phyloP scores from a whole-genome alignment of 2,797 vertebrate genomes.

The Myotis daubentonii region DNA sequence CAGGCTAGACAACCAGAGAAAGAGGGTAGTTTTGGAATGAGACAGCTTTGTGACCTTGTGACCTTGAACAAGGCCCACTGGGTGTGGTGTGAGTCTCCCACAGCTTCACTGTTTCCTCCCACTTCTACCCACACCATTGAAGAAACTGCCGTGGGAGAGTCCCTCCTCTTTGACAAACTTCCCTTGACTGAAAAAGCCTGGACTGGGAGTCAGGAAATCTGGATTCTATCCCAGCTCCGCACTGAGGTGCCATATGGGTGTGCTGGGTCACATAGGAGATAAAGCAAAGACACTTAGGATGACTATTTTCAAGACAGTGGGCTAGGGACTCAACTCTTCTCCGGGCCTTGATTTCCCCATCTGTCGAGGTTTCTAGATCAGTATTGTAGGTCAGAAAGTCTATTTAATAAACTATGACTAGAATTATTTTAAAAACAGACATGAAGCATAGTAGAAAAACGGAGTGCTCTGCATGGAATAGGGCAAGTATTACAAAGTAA shows the following conservation, averaged over 20 bases:
- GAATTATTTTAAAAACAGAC: not conserved
- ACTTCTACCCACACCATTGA: not conserved
- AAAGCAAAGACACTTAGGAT: not conserved
- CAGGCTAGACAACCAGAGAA: not conserved
- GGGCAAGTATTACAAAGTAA: not conserved
- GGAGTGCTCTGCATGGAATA: not conserved
- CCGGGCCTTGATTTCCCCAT: not conserved
- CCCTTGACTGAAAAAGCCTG: constrained; percentile 26
- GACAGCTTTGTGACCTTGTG: not conserved
- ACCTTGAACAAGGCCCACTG: not conserved
- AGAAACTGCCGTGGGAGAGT: not conserved
- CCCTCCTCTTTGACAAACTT: not conserved
- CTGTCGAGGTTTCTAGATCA: not conserved
- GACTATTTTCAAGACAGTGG: not conserved
- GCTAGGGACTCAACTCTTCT: not conserved
- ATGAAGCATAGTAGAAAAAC: not conserved
- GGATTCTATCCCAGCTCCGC: not conserved
- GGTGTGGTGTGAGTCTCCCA: not conserved
- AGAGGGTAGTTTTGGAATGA: not conserved
- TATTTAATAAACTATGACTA: not conserved
- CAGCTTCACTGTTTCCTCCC: not conserved
- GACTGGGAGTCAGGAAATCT: not conserved
- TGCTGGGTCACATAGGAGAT: not conserved
- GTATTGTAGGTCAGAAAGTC: not conserved
- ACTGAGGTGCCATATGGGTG: accelerated